A percentile compares a stretch with the other conserved stretches of the same genome.
These are phyloP conservation scores for Tetheella fluctuosa DNA, from an alignment of 2,888 invertebrate species.

Conservation along the genomic window DNA sequence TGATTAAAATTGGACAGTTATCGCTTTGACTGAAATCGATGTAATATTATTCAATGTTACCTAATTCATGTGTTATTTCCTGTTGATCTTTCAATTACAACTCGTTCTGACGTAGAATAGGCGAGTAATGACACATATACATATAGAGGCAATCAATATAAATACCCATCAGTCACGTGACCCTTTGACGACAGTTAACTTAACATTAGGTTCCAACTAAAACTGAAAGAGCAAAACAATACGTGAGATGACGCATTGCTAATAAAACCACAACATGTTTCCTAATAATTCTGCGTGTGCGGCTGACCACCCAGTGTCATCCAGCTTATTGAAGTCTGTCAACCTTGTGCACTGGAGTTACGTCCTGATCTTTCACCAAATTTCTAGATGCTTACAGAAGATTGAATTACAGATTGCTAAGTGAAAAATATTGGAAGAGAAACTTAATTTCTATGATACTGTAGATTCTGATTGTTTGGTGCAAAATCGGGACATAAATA, in stretches of 20 bases:
- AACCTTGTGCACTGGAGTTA: neutral
- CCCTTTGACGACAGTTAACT: neutral
- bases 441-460: neutral
- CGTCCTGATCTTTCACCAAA: neutral
- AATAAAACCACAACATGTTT: conserved; percentile 44
- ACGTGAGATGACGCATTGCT: conserved; percentile 40
- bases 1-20: too few species aligned
- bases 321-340: conserved; percentile 36
- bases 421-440: neutral
- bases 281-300: conserved; percentile 39
- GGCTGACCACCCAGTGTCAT: conserved; percentile 32
- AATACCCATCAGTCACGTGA: neutral
- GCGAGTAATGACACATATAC: neutral
- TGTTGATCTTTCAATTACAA: neutral
- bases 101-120: neutral
- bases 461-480: neutral
- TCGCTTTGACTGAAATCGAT: too few species aligned
- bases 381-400: neutral
- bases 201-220: neutral
- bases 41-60: neutral
- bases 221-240: neutral
- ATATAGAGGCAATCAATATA: neutral
- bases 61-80: neutral
- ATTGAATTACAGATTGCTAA: neutral
- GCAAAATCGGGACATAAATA: neutral